Evolutionary conservation across 2,888 invertebrate species (phyloP), one percentile per base, ranked within the genome.

Genomic region (Rotaria magnacalcarata): DNA sequence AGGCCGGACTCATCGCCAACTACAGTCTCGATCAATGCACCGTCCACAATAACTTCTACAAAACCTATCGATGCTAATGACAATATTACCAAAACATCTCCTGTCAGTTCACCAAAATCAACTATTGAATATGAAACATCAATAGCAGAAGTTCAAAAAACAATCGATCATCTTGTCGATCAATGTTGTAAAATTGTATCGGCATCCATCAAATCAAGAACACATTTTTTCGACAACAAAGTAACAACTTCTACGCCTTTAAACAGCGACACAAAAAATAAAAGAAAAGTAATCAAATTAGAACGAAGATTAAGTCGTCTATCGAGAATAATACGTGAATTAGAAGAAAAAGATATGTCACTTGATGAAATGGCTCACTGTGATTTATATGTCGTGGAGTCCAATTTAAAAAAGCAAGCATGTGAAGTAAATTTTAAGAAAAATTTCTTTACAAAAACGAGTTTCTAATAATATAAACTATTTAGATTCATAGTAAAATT

Each of bases 271-370:
- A 34, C 8, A 8, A 80, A 43, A 47, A 19, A 10, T 47, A 24
- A 80, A 80, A 21, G 47, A 80, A 80, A 80, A 47, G 47, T 80
- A 14, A 43, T 3, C 1, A 80, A 80, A 80, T n/a, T 80, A 43
- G 80, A 80, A 47, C 47, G 47, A n/a, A 8, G 80, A 47, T 80
- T 80, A 24, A 47, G 4, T 67, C 80, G 80, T 34, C 24, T 80
- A 47, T 80, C 80, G 24, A 21, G n/a, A 47, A 47, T 47, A 3
- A 80, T 80, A 24, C 80, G 43, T n/a, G 47, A 80, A n/a, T 80
- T 80, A 80, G 80, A 80, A 47, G 80, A 80, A 47, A 80, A 43
- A 47, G 80, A 80, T n/a, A 80, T 80, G 80, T 47, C 80, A 43
- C 24, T 80, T 19, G 80, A 80, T 47, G 80, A 80, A 80, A 80